Percentiles rank a stretch among this genome's conserved stretches.
phyloP scores from a whole-genome alignment of 2,113 vertebrate species.

The Hystrix brachyura region DNA sequence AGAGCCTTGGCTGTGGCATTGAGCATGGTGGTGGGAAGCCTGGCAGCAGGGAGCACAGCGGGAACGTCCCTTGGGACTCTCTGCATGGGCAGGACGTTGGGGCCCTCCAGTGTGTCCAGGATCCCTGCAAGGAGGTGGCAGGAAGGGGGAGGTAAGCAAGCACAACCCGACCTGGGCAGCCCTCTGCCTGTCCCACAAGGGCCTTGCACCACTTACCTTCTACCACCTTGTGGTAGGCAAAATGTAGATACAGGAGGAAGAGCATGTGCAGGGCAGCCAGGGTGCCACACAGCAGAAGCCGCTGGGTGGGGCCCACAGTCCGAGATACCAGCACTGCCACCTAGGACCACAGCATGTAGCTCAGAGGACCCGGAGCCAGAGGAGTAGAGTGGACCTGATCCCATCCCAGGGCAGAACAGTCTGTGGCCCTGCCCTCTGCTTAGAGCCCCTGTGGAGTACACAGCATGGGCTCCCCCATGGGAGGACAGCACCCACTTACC shows the following conservation, averaged over 20 bases:
- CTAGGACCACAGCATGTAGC: slow-evolving; percentile 84
- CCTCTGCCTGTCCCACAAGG: not conserved
- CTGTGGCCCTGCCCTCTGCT: not conserved
- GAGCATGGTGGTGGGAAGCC: slow-evolving; percentile 84
- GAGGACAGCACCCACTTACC: slow-evolving; percentile 88
- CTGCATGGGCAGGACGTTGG: slow-evolving; percentile 93
- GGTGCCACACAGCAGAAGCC: slow-evolving; percentile 95
- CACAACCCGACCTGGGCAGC: not conserved
- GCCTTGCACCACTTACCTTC: slow-evolving; percentile 91
- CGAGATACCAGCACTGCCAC: slow-evolving; percentile 95
- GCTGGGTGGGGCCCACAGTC: slow-evolving; percentile 95
- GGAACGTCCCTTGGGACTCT: slow-evolving; percentile 96
- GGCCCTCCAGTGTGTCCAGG: slow-evolving; percentile 95
- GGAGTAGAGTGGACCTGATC: not conserved
- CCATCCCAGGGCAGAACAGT: not conserved
- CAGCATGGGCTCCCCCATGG: not conserved
- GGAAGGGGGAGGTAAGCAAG: not conserved
- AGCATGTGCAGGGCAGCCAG: slow-evolving; percentile 96
- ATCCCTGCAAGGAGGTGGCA: slow-evolving; percentile 89
- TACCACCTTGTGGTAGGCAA: slow-evolving; percentile 97
- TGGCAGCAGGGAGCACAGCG: slow-evolving; percentile 64
- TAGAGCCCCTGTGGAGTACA: not conserved
- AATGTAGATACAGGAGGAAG: slow-evolving; percentile 98
- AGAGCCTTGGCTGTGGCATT: slow-evolving; percentile 90
- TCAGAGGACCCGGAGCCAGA: not conserved